These are phyloP conservation scores for Tapirus terrestris DNA, from an alignment of 2,113 vertebrate species.

Conservation along the genomic window DNA sequence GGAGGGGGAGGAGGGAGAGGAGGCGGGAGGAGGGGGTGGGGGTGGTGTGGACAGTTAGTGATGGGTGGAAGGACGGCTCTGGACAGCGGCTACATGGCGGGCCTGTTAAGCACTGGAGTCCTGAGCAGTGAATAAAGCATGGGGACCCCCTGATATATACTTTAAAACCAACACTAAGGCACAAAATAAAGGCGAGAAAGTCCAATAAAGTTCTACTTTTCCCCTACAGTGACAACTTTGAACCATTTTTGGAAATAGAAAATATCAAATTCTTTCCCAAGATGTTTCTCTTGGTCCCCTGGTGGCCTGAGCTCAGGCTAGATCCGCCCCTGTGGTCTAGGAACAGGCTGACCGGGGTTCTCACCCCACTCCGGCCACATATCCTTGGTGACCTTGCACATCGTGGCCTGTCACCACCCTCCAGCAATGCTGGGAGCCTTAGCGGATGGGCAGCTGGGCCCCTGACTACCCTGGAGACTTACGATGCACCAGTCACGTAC, in stretches of 20 bases:
- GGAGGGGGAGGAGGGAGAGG: neutral
- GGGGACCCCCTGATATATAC: fast-evolving
- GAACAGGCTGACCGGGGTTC: no score
- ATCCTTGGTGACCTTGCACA: neutral
- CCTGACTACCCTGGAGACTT: neutral
- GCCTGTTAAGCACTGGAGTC: neutral
- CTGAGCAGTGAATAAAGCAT: no score
- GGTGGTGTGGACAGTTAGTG: neutral
- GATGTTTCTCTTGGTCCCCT: neutral
- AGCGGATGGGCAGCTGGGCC: neutral
- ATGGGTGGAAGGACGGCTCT: no score
- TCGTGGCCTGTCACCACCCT: neutral
- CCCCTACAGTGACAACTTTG: neutral
- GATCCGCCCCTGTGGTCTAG: neutral
- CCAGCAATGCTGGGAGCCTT: neutral
- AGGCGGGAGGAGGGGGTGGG: neutral
- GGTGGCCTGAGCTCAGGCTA: neutral
- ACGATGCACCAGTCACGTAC: fast-evolving
- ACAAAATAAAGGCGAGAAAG: neutral
- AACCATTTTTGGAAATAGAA: neutral
- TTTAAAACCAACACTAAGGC: neutral
- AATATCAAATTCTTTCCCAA: neutral
- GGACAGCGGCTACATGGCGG: fast-evolving
- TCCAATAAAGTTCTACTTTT: neutral
- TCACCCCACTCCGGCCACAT: neutral